Base-by-base conservation (phyloP, 64 coral and sea anemone species). In the Stichodactyla mertensii region DNA sequence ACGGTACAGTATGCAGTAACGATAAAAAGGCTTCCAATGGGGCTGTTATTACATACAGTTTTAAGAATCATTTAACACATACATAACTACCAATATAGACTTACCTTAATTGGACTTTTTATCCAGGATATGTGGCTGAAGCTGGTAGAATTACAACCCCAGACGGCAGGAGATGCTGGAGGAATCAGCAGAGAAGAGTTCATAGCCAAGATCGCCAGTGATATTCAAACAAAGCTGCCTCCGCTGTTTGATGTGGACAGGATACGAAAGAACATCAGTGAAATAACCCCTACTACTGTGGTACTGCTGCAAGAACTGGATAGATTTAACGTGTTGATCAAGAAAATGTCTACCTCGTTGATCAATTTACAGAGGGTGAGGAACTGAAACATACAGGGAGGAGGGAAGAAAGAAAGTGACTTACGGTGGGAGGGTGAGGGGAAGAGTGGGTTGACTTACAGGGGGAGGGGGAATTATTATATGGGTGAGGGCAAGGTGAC, bases 151-250 rank as follows among this genome's bases (percentile, higher is more conserved):
- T 70, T 99, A 62, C 97, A 99, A 86, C 97, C 97, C 16, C 97
- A 99, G 88, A 95, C 97, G 16, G 97, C 86, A 18, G 97, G 97
- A 19, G 97, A 99, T 23, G 85, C 93, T 9, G 97, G 97, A 15
- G 97, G 97, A 24, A 92, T 99, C 16, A 95, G 93, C 58, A 79
- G 97, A 10, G 97, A 99, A 77, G 97, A 99, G 79, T 99, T 99
- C 54, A 99, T 99, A 16, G 91, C 88, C 9, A 99, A 99, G 88
- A 99, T 99, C 19, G 97, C 97, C 0, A 99, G 91, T 52, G 97
- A 99, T 64, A 99, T 99, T 26, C 93, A 99, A 64, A 90, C 92
- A 23, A 99, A 99, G 60, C 64, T 99, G 14, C 97, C 97, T 20
- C 93, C 97, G 61, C 78, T 99, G 85, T 99, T 92, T 60, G 97